These are phyloP conservation scores for Mesodorylaimus sp. DNA, from an alignment of 2,888 invertebrate species.

Conservation along the genomic window DNA sequence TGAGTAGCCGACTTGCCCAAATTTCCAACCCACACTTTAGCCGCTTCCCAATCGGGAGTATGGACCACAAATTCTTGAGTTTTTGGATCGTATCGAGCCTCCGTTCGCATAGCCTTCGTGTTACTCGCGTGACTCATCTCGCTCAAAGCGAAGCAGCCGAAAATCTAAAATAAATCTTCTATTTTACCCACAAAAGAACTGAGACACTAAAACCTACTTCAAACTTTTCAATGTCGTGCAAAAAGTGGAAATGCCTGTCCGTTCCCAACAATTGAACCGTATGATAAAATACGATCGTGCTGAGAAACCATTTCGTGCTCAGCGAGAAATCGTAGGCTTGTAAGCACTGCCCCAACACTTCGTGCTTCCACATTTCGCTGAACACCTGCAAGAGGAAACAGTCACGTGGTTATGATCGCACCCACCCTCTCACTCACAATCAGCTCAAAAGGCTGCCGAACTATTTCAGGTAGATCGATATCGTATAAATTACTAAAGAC, in stretches of 20 bases:
- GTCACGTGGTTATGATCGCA: too few relatives aligned
- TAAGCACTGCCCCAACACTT: background rate
- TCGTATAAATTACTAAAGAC: too few relatives aligned
- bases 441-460: too few relatives aligned
- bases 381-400: too few relatives aligned
- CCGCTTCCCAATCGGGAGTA: conserved; percentile 56
- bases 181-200: conserved; percentile 17
- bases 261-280: conserved; percentile 32
- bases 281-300: conserved; percentile 13
- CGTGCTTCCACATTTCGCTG: background rate
- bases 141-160: conserved; percentile 67
- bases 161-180: conserved; percentile 34
- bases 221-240: conserved; percentile 21
- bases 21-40: conserved; percentile 75
- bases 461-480: too few relatives aligned
- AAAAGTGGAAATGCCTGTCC: conserved; percentile 25
- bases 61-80: conserved; percentile 51
- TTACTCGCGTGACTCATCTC: conserved; percentile 81
- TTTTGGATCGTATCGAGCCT: conserved; percentile 56
- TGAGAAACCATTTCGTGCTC: background rate
- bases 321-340: background rate
- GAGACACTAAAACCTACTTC: too few relatives aligned
- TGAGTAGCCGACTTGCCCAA: conserved; percentile 51
- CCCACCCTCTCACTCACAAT: too few relatives aligned
- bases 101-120: conserved; percentile 64